Evolutionary conservation across 2,888 invertebrate genomes (phyloP).

Genomic region (Nyleta sp.): DNA sequence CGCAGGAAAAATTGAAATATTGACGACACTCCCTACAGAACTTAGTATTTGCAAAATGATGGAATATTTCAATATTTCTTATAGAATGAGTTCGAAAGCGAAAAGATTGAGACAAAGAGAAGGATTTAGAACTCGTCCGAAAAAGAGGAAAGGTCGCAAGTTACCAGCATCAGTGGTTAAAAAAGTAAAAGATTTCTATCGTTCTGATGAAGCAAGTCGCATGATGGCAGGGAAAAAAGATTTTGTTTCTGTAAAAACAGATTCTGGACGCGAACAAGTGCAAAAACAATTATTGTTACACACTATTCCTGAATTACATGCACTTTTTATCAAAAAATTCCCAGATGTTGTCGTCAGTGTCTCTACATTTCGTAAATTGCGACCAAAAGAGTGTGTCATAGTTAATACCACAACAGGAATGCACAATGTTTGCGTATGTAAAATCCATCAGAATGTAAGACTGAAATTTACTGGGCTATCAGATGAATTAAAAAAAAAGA

Average conservation of each 20-base stretch:
- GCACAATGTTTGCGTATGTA: conserved; percentile 38
- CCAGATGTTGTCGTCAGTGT: conserved; percentile 18
- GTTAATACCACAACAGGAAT: no score
- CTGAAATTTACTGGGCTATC: conserved; percentile 19
- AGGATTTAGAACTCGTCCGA: background rate
- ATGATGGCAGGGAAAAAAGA: conserved; percentile 30
- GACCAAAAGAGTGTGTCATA: conserved; percentile 30
- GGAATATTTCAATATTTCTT: conserved; percentile 5
- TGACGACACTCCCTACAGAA: conserved; percentile 27
- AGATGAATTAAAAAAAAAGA: conserved; percentile 6
- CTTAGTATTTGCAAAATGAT: conserved; percentile 12
- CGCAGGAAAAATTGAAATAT: conserved; percentile 22
- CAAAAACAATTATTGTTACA: conserved; percentile 26
- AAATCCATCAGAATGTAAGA: conserved; percentile 26
- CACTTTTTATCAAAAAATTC: conserved; percentile 17
- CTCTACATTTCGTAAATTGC: conserved; percentile 33
- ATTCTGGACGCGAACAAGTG: background rate
- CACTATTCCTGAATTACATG: conserved; percentile 18
- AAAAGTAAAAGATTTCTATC: conserved; percentile 34
- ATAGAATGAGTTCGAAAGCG: conserved; percentile 4
- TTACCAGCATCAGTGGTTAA: no score
- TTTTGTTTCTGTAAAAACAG: conserved; percentile 11
- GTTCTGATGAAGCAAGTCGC: conserved; percentile 32
- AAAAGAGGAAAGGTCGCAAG: background rate
- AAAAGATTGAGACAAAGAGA: background rate